phyloP scores from a whole-genome alignment of 2,797 vertebrate species.

The Liparis tanakae region DNA sequence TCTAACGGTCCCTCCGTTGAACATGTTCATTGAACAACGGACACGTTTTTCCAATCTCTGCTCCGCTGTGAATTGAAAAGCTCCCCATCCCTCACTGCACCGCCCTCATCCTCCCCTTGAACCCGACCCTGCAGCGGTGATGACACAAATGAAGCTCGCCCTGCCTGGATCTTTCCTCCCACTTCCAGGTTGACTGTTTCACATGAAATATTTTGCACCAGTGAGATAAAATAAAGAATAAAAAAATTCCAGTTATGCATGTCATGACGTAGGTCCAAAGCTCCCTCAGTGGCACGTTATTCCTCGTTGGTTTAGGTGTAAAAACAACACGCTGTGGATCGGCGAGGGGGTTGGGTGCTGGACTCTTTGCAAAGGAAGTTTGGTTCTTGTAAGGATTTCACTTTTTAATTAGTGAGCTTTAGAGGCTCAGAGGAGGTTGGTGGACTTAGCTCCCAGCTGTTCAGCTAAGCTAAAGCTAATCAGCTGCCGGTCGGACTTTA shows the following conservation, averaged over 20 bases:
- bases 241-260: background rate
- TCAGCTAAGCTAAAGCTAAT: conserved; percentile 5
- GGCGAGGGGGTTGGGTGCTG: too few species aligned
- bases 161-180: background rate
- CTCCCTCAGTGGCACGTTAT: background rate
- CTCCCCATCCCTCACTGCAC: background rate
- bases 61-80: conserved; percentile 11
- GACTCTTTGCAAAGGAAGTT: background rate
- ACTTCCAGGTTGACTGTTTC: background rate
- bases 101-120: conserved; percentile 14
- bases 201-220: background rate
- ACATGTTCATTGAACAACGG: conserved; percentile 10
- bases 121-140: conserved; percentile 40
- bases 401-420: background rate
- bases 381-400: background rate
- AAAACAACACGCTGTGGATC: background rate
- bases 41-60: conserved; percentile 10
- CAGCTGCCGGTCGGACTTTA: background rate
- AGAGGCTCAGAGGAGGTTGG: background rate
- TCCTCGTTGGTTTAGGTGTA: background rate
- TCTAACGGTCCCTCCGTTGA: conserved; percentile 1
- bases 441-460: background rate
- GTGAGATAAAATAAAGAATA: background rate
- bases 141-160: conserved; percentile 31
- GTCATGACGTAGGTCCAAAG: background rate